Base-by-base conservation (phyloP, 2,113 vertebrate species). In the Oncorhynchus kisutch region DNA sequence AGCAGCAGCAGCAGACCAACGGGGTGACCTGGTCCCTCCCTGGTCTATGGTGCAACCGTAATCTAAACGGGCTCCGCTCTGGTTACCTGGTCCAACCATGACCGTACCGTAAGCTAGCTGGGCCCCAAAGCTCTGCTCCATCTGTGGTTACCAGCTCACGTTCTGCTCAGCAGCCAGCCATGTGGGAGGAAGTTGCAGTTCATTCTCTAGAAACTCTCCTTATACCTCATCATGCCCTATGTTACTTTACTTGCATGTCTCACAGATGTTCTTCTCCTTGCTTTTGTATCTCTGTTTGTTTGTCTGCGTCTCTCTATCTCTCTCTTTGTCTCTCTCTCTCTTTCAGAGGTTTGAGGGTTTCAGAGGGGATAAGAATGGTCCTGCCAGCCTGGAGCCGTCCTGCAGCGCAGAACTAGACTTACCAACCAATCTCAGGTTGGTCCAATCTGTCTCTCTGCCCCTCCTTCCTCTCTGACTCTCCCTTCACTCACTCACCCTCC, bases 331-430 rank as follows among this genome's bases (percentile, higher is more conserved):
- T 48, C 60, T 62, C 18, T 67, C 60, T 48, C 20, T 84, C 9
- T 82, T 34, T 80, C 90, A 99, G 98, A 96, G 95, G 84, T 99
- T 96, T 0, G 98, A 99, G 88, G 95, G 95, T 87, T 98, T 93
- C 84, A 96, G 96, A 87, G 96, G 94, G 54, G 97, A 99, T 81
- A 98, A 98, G 89, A 94, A 95, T 67, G 94, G 98, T 86, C 97
- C 96, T 9, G 94, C 96, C 83, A 98, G 98, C 75, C 93, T 99
- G 81, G 98, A 99, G 73, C 97, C 97, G 0, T 99, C 97, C 0
- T 95, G 95, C 78, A 98, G 96, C 75, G 95, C 93, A 67, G 95
- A 95, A 18, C 51, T 54, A 0, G 90, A 91, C 3, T 86, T 95
- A n/a, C 94, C 97, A 25, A 95, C 95, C 57, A 96, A 95, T 78